phyloP scores from a whole-genome alignment of 2,113 vertebrate species.

The Sterna hirundo region DNA sequence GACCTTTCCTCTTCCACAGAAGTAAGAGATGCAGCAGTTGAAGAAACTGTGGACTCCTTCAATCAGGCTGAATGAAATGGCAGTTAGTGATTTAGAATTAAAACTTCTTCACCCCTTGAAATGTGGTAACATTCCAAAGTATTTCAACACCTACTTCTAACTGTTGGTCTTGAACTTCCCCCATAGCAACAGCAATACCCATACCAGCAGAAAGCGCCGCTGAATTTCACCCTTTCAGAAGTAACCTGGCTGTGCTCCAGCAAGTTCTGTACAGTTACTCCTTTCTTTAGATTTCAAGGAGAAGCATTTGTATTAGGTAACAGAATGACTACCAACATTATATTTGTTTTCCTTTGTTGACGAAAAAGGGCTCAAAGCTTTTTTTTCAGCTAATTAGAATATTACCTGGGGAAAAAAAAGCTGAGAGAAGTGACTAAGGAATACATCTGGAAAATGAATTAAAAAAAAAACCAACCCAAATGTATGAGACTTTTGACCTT shows the following conservation, averaged over 20 bases:
- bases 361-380: not conserved
- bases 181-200: not conserved
- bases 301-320: not conserved
- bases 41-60: not conserved
- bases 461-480: not conserved
- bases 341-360: not conserved
- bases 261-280: not conserved
- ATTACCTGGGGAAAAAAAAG: rapidly evolving
- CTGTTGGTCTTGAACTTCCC: not conserved
- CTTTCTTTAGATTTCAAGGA: not conserved
- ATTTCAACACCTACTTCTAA: not conserved
- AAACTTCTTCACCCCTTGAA: not conserved
- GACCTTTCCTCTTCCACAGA: not conserved
- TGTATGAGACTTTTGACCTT: not conserved
- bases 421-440: not conserved
- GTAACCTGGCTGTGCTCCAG: not conserved
- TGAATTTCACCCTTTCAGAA: not conserved
- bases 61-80: not conserved
- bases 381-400: not conserved
- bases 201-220: not conserved
- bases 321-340: not conserved
- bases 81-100: not conserved
- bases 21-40: not conserved
- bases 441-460: not conserved
- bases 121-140: not conserved